phyloP scores from a whole-genome alignment of 2,888 invertebrate genomes.

The Hetaerina titia region DNA sequence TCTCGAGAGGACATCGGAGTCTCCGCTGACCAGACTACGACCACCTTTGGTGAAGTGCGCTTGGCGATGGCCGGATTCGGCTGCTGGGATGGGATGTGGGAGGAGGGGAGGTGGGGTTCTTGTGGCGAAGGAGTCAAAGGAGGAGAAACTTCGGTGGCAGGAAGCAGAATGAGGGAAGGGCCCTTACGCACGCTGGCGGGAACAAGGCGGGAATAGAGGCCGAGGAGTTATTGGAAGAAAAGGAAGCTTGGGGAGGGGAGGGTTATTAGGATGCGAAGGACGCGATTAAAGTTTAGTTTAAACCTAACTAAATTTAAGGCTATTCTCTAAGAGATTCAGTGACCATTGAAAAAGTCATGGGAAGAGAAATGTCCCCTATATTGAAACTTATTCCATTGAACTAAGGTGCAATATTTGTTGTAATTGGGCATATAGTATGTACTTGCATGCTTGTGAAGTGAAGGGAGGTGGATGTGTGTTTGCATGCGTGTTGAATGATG shows the following conservation, averaged over 20 bases:
- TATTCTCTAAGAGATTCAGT: background rate
- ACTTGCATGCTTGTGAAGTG: too few relatives aligned
- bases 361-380: background rate
- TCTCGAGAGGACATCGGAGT: constrained; percentile 42
- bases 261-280: background rate
- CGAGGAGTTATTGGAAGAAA: background rate
- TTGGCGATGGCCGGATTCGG: background rate
- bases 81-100: background rate
- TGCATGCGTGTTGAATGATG: too few relatives aligned
- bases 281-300: background rate
- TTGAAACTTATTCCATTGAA: background rate
- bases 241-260: background rate
- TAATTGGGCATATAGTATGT: too few relatives aligned
- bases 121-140: background rate
- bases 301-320: background rate
- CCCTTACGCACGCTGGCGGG: background rate
- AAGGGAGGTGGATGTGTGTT: too few relatives aligned
- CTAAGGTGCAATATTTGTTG: too few relatives aligned
- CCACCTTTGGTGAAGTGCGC: background rate
- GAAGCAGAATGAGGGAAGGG: background rate
- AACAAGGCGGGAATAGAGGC: background rate
- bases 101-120: background rate
- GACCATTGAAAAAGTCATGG: background rate
- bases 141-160: background rate
- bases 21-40: constrained; percentile 36